phyloP scores from a whole-genome alignment of 2,797 vertebrate genomes.

The Anolis apletophallus region DNA sequence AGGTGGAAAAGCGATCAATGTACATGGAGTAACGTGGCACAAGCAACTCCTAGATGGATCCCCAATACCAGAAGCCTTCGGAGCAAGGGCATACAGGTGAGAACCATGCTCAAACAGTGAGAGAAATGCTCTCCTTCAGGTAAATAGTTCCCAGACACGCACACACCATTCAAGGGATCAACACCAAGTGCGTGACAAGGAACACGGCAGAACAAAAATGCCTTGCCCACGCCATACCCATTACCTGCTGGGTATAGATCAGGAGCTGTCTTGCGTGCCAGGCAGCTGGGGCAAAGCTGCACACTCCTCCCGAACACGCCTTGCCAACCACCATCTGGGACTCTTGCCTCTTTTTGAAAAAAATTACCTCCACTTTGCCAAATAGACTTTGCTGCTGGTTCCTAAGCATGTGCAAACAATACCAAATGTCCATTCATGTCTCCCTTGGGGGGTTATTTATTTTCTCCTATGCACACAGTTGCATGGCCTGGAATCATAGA shows the following conservation, averaged over 20 bases:
- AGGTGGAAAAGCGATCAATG: too few species aligned
- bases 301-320: constrained; percentile 14
- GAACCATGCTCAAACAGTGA: neutral
- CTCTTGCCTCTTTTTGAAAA: neutral
- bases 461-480: neutral
- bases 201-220: neutral
- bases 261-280: constrained; percentile 14
- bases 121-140: too few species aligned
- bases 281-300: neutral
- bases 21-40: too few species aligned
- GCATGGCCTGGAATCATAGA: too few species aligned
- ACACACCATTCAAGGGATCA: neutral
- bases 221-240: neutral
- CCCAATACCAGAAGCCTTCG: too few species aligned
- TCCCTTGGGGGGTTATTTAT: neutral
- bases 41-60: too few species aligned
- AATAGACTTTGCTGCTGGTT: neutral
- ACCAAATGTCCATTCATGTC: neutral
- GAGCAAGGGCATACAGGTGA: neutral
- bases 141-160: too few species aligned
- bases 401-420: neutral
- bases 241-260: neutral
- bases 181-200: neutral
- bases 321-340: neutral
- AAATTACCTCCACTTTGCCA: neutral